Conservation (phyloP, 2,888 invertebrate genomes). For the Neoascia interrupta region DNA sequence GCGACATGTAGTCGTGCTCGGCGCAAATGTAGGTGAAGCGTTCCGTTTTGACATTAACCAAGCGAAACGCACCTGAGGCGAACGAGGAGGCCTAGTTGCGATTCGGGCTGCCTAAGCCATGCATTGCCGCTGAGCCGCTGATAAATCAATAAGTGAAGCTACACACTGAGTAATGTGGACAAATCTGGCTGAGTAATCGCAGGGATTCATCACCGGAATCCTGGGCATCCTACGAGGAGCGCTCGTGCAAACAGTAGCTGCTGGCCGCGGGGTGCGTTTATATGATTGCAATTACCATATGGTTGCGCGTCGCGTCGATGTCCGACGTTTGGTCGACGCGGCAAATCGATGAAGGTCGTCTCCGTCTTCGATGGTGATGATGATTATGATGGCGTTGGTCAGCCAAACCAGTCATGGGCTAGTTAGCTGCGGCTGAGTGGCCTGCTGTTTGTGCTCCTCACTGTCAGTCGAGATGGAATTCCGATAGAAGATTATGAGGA, state of each 20-base stretch:
- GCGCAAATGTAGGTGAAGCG: not conserved
- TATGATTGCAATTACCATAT: conserved; percentile 70
- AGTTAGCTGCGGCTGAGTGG: conserved; percentile 29
- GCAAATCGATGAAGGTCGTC: conserved; percentile 48
- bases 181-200: conserved; percentile 68
- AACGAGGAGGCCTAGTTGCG: not conserved
- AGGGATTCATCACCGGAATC: conserved; percentile 64
- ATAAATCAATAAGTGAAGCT: conserved; percentile 67
- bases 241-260: conserved; percentile 57
- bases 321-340: too few species aligned
- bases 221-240: conserved; percentile 36
- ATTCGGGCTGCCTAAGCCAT: not conserved
- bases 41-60: conserved; percentile 61
- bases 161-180: conserved; percentile 66
- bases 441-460: conserved; percentile 36
- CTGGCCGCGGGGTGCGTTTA: conserved; percentile 66
- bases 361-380: conserved; percentile 38
- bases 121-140: conserved; percentile 18
- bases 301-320: conserved; percentile 55
- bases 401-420: conserved; percentile 51
- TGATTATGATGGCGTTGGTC: conserved; percentile 50
- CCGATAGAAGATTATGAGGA: conserved; percentile 52
- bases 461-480: conserved; percentile 57
- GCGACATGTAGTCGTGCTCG: conserved; percentile 3
- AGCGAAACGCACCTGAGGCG: conserved; percentile 63